Evolutionary conservation across 2,797 vertebrate species (phyloP), one percentile per base, ranked within the genome.

Genomic region (Anguilla pacifica): DNA sequence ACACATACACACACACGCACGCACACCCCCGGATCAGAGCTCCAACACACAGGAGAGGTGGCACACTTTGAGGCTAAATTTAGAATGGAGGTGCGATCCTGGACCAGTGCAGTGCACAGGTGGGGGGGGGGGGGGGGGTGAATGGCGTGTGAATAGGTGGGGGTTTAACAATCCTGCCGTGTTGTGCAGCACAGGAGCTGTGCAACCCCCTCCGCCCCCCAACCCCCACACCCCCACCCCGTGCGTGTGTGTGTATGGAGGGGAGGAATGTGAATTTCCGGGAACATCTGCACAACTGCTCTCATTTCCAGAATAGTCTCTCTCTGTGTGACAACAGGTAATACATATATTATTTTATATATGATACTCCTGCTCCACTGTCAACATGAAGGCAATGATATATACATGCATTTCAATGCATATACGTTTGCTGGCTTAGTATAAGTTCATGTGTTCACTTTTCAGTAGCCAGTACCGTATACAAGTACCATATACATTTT

Each of bases 41-140:
- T 96, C 95, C 96, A 95, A 97, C 97, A 97, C 96, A 95, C 97
- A 96, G 91, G 97, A 98, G 97, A 97, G 97, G 96, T 97, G 97
- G 96, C 97, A 98, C 91, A 97, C 96, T 98, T 98, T 97, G 94
- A 95, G 94, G 95, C 96, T 87, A 92, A 97, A 97, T 97, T 96
- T 94, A 97, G 97, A 96, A 95, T 95, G 96, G 95, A 93, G 95
- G 95, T 96, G 92, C 94, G 95, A 96, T 96, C 95, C 94, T 95
- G 92, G 94, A 94, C 94, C 92, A 61, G 90, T 90, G 86, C 89
- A 22, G 43, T 2, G 22, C 15, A 46, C 59, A 72, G 39, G 39
- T 39, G 35, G 35, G 39, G n/a, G 55, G 49, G 61, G 61, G 61
- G 53, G 57, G 77, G 57, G 39, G 15, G 19, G 0, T 67, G 61